Evolutionary conservation across 2,797 vertebrate genomes (phyloP), one percentile per base, ranked within the genome.

Genomic region (Nannoperca australis): DNA sequence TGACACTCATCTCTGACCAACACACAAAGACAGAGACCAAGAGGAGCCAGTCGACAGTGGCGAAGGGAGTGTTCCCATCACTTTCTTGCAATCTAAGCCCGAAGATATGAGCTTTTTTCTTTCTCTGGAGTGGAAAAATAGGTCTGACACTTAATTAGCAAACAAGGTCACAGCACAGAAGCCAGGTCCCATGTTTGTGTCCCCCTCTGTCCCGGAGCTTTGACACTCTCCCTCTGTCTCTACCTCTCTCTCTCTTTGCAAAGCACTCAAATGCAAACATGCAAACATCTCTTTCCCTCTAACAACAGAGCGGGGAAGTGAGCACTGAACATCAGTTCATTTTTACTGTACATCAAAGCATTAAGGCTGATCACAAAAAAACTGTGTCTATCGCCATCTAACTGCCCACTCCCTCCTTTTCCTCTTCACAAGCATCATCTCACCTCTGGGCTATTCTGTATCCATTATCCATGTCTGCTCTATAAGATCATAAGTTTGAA

Each of bases 111-210:
- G 63, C 36, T 69, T 82, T 79, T 86, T 71, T 73, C 24, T 27
- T 74, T 75, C 85, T 80, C 74, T 81, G 55, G 71, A 80, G 78
- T 90, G 89, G 84, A 93, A 91, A 91, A 94, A 92, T 74, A 86
- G 80, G 79, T 81, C 74, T 92, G 92, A 91, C 91, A 86, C 82
- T 75, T 92, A 83, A 89, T 94, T 91, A 92, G 83, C 87, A 90
- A 91, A 92, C 79, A 92, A 83, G 90, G 92, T 92, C 92, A 90
- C 53, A 62, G 42, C 72, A 51, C 40, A 76, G 70, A 76, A 81
- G 65, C 77, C 70, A 62, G 81, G 76, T 81, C 79, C 78, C 36
- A 17, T 76, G 73, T 83, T 89, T 85, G 73, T 81, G 80, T 85
- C 75, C 77, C 68, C 44, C 40, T 50, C 68, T 76, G 70, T 84